These are phyloP conservation scores for Galaxias olidus DNA, from an alignment of 2,797 vertebrate genomes.

Conservation along the genomic window DNA sequence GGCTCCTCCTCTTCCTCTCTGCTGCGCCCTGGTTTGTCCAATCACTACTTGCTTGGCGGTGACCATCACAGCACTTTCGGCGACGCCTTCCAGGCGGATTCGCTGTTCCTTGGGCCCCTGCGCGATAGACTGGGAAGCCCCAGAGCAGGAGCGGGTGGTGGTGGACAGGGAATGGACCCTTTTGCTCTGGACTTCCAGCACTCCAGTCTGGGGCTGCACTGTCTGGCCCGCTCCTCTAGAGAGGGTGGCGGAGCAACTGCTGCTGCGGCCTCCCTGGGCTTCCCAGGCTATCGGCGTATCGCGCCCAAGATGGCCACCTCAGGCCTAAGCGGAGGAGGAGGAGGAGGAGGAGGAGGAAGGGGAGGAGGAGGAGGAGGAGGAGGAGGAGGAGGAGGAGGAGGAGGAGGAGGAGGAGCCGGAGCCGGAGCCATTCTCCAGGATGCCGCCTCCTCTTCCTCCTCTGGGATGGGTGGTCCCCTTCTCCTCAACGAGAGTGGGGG, in stretches of 20 bases:
- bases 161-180: conserved; percentile 76
- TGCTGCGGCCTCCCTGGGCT: conserved; percentile 57
- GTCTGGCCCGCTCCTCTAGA: conserved; percentile 82
- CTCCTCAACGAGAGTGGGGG: conserved; percentile 81
- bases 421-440: conserved; percentile 80
- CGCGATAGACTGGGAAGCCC: conserved; percentile 83
- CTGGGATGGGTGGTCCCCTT: conserved; percentile 63
- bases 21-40: conserved; percentile 51
- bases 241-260: conserved; percentile 65
- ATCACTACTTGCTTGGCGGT: conserved; percentile 42
- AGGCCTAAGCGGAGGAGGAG: conserved; percentile 70
- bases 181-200: conserved; percentile 90
- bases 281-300: conserved; percentile 90
- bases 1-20: conserved; percentile 74
- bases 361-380: too few species aligned
- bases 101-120: conserved; percentile 85
- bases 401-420: conserved; percentile 46
- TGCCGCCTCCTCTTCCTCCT: conserved; percentile 76
- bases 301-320: conserved; percentile 84
- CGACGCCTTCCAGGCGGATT: conserved; percentile 77
- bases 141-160: conserved; percentile 41
- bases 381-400: conserved; percentile 71
- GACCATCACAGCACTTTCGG: conserved; percentile 78
- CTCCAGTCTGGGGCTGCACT: conserved; percentile 87
- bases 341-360: conserved; percentile 36